phyloP scores from a whole-genome alignment of 2,113 vertebrate species.

The Osmerus eperlanus region DNA sequence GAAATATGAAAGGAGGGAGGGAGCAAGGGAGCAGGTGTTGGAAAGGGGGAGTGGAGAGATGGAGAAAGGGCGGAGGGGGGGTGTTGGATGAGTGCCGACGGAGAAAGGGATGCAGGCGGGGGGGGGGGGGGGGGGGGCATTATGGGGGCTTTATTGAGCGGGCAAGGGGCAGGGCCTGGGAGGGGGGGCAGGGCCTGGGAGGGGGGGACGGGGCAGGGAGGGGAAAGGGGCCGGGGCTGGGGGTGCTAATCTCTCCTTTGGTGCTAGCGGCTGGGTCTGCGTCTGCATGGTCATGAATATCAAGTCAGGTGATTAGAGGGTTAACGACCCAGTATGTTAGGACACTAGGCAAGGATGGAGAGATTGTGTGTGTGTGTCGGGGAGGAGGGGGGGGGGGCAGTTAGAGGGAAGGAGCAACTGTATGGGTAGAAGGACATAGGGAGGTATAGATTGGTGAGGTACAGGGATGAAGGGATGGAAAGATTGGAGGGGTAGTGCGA shows the following conservation, averaged over 20 bases:
- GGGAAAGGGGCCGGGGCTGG: neutral
- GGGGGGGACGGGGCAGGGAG: neutral
- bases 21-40: constrained; percentile 38
- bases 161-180: neutral
- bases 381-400: neutral
- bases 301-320: neutral
- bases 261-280: neutral
- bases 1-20: constrained; percentile 13
- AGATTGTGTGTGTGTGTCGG: neutral
- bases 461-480: neutral
- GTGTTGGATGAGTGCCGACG: constrained; percentile 10
- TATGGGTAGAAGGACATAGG: neutral
- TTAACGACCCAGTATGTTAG: neutral
- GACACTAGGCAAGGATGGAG: neutral
- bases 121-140: constrained; percentile 24
- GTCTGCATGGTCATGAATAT: neutral
- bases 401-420: neutral
- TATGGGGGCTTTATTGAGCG: constrained; percentile 26
- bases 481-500: neutral
- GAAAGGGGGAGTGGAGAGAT: neutral
- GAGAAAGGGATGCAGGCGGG: constrained; percentile 36
- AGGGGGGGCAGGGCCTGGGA: neutral
- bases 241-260: constrained; percentile 10
- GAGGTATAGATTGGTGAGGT: neutral
- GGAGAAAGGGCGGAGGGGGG: neutral